These are phyloP conservation scores for Epizoanthus illoricatus DNA, from an alignment of 92 coral and sea anemone genomes.

Conservation along the genomic window DNA sequence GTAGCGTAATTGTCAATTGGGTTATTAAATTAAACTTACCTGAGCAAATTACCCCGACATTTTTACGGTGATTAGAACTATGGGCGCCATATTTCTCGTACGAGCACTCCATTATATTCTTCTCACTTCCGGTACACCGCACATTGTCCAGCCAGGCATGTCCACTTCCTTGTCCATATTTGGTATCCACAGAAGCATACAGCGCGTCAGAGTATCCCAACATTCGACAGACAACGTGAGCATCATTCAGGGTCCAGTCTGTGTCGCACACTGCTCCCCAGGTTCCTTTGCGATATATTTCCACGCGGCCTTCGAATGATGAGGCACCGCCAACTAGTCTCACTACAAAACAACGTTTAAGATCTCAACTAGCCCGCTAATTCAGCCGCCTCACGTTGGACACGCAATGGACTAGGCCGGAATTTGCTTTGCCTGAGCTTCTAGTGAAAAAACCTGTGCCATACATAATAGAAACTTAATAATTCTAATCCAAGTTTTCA, in stretches of 20 bases:
- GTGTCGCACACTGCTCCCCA: background rate
- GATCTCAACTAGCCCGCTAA: too few relatives aligned
- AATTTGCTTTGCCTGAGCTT: too few relatives aligned
- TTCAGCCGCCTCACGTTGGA: too few relatives aligned
- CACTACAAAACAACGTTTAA: background rate
- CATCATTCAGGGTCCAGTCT: background rate
- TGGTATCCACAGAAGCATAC: background rate
- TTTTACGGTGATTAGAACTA: background rate
- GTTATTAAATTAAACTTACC: background rate
- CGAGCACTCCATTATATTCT: background rate
- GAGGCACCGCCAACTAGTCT: background rate
- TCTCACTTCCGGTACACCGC: background rate
- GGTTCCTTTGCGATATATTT: background rate
- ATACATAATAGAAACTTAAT: too few relatives aligned
- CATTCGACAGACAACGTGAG: background rate
- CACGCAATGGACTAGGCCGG: too few relatives aligned
- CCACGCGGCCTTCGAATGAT: background rate
- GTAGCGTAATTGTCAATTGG: too few relatives aligned
- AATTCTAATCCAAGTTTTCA: too few relatives aligned
- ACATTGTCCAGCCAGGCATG: background rate
- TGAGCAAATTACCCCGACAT: background rate
- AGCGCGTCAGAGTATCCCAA: background rate
- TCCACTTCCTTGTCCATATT: background rate
- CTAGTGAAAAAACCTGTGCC: too few relatives aligned
- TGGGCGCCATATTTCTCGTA: background rate